A percentile compares a stretch with the other conserved stretches of the same genome.
Conservation (phyloP, 2,113 vertebrate species). For the Litocranius walleri region DNA sequence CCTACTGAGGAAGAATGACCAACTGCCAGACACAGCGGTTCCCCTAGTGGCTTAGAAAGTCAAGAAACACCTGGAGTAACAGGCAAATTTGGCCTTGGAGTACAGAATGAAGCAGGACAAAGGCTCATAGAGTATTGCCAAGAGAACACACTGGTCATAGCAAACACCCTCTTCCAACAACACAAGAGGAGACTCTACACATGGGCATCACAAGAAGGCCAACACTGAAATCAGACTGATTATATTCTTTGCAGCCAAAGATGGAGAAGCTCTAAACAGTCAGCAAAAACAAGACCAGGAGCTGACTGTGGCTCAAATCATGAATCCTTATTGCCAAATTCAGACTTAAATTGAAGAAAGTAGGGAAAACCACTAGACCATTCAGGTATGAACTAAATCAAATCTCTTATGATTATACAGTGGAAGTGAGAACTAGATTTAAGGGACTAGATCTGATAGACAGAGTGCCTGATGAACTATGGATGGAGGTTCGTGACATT, state of each 20-base stretch:
- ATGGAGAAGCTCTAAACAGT: not conserved
- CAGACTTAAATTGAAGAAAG: not conserved
- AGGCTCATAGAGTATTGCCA: not conserved
- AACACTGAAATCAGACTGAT: not conserved
- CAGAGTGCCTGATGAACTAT: not conserved
- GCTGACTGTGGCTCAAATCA: not conserved
- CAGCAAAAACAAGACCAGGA: not conserved
- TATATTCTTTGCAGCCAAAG: not conserved
- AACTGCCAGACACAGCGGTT: not conserved
- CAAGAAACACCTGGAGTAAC: not conserved
- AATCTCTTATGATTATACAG: not conserved
- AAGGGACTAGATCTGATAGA: not conserved
- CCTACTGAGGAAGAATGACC: too few species aligned
- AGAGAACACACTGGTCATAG: not conserved
- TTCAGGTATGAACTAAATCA: not conserved
- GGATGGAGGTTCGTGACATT: accelerated
- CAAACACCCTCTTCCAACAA: not conserved
- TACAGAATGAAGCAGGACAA: not conserved
- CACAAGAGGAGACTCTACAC: not conserved
- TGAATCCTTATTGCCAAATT: not conserved
- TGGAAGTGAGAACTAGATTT: not conserved
- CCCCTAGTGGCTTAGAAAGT: not conserved
- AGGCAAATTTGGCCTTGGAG: not conserved
- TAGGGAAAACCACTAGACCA: not conserved
- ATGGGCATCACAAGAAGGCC: not conserved